Percentiles rank a stretch among this genome's conserved stretches.
Conservation (phyloP, 2,888 invertebrate genomes). For the Gisinianus flammeolus region DNA sequence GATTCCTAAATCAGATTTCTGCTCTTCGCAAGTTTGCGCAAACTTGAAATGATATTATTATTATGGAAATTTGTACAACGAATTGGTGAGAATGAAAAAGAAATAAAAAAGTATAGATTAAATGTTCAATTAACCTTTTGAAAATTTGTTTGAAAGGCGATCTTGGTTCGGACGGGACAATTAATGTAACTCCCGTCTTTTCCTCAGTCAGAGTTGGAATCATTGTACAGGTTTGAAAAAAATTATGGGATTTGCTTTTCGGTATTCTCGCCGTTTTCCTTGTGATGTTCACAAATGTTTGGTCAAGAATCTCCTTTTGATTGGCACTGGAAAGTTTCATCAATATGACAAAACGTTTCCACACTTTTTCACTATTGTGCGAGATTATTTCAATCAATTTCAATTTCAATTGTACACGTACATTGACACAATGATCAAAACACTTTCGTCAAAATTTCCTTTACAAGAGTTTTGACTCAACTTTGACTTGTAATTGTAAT, state of each 20-base stretch:
- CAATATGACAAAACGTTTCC: background rate
- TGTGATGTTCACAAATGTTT: background rate
- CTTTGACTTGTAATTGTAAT: no score
- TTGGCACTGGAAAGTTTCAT: background rate
- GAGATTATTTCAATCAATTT: no score
- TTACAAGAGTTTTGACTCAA: no score
- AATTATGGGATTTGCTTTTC: slow-evolving; percentile 13
- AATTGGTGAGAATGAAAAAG: background rate
- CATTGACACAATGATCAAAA: no score
- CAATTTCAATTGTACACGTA: no score
- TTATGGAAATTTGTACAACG: no score
- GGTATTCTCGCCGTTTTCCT: background rate
- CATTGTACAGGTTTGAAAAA: slow-evolving; percentile 35
- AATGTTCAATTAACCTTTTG: slow-evolving; percentile 51
- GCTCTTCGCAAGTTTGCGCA: no score
- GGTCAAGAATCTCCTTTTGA: background rate
- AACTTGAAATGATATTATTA: no score
- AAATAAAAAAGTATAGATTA: background rate
- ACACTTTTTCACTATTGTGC: background rate
- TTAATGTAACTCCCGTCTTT: slow-evolving; percentile 55
- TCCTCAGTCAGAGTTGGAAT: slow-evolving; percentile 56
- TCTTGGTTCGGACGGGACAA: slow-evolving; percentile 50
- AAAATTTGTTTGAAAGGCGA: slow-evolving; percentile 58
- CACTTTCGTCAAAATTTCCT: no score
- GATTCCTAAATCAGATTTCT: no score